Conservation (phyloP, 2,797 vertebrate species). For the Fistularia commersonii region DNA sequence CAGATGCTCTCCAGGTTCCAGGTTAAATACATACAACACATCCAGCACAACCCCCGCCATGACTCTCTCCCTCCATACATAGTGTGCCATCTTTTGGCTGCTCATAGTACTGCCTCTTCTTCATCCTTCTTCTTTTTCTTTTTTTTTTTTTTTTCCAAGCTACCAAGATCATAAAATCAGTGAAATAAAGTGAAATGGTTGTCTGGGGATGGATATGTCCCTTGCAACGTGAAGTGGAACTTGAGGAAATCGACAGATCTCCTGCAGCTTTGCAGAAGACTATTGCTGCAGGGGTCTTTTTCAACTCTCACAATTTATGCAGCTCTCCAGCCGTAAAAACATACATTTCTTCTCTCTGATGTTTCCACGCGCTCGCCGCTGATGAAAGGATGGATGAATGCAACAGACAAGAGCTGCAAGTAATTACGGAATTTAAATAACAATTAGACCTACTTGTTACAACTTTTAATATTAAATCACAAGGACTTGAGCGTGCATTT, state of each 20-base stretch:
- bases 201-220: conserved; percentile 65
- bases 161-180: conserved; percentile 70
- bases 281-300: conserved; percentile 41
- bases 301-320: conserved; percentile 57
- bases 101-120: conserved; percentile 38
- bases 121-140: not conserved
- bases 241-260: conserved; percentile 63
- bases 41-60: conserved; percentile 29
- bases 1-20: conserved; percentile 66
- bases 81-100: conserved; percentile 77
- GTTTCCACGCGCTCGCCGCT: conserved; percentile 40
- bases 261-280: conserved; percentile 56
- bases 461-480: conserved; percentile 43
- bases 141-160: conserved; percentile 31
- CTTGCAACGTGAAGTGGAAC: conserved; percentile 68
- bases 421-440: conserved; percentile 63
- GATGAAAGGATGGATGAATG: conserved; percentile 53
- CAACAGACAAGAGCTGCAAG: conserved; percentile 46
- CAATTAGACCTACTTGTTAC: conserved; percentile 61
- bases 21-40: conserved; percentile 69
- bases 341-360: conserved; percentile 56
- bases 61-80: conserved; percentile 52
- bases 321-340: conserved; percentile 54
- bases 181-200: conserved; percentile 67
- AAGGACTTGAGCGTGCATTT: conserved; percentile 20